Evolutionary conservation across 2,113 vertebrate genomes (phyloP).

Genomic region (Mugil cephalus): DNA sequence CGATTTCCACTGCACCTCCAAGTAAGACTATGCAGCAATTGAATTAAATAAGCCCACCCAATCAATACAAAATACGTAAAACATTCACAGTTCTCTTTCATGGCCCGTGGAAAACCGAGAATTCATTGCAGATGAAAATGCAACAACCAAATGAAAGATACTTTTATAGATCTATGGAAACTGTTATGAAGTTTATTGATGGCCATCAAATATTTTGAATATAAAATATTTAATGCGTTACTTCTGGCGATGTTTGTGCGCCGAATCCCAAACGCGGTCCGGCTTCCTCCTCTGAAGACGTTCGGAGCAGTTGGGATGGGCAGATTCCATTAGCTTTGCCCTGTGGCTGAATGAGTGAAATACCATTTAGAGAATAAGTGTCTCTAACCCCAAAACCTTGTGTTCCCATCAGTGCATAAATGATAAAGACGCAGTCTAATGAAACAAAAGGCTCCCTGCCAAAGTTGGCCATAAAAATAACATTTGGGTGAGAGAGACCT

Average conservation of each 20-base stretch:
- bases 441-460: constrained; percentile 82
- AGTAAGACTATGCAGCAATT: constrained; percentile 82
- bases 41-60: constrained; percentile 81
- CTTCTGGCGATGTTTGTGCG: constrained; percentile 72
- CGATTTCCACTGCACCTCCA: constrained; percentile 79
- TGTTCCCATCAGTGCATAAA: constrained; percentile 83
- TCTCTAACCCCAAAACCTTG: constrained; percentile 81
- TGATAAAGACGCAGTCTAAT: constrained; percentile 84
- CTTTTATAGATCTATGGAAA: constrained; percentile 69
- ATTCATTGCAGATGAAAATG: constrained; percentile 73
- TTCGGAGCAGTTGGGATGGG: constrained; percentile 76
- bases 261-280: constrained; percentile 60
- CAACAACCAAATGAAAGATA: constrained; percentile 67
- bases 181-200: constrained; percentile 74
- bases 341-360: constrained; percentile 82
- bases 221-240: constrained; percentile 70
- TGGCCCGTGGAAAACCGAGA: constrained; percentile 71
- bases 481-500: constrained; percentile 79
- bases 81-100: constrained; percentile 69
- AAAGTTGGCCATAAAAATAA: constrained; percentile 82
- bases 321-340: constrained; percentile 83
- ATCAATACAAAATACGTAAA: constrained; percentile 80
- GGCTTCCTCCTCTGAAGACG: constrained; percentile 60
- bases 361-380: constrained; percentile 81
- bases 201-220: constrained; percentile 73